Percentiles rank a stretch among this genome's conserved stretches.
Conservation (phyloP, 2,113 vertebrate species). For the Vombatus ursinus region DNA sequence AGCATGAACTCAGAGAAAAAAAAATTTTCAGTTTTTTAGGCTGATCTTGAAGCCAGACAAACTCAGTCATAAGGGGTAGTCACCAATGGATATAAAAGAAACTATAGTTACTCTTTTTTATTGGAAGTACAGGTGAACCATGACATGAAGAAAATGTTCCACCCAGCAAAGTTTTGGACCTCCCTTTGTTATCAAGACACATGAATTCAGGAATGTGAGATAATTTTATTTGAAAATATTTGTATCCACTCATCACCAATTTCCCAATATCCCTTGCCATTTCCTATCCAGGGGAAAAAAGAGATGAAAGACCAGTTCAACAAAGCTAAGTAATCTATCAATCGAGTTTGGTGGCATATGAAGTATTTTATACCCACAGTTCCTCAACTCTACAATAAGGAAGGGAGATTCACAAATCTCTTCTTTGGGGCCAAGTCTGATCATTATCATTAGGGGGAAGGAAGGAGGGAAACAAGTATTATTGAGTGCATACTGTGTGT, state of each 20-base stretch:
- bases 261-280: neutral
- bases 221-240: neutral
- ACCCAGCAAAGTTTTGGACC: neutral
- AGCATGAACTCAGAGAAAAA: neutral
- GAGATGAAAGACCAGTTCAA: neutral
- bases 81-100: neutral
- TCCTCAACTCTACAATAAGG: neutral
- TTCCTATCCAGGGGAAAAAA: neutral
- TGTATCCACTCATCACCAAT: neutral
- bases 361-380: neutral
- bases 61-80: neutral
- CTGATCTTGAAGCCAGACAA: neutral
- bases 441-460: neutral
- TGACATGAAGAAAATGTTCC: neutral
- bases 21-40: neutral
- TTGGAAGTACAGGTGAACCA: neutral
- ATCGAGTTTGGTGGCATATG: neutral
- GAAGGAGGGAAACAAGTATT: neutral
- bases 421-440: neutral
- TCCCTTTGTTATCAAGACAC: neutral
- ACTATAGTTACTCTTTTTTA: neutral
- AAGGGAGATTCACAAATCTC: neutral
- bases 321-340: neutral
- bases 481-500: neutral
- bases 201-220: neutral